These are phyloP conservation scores for Thomomys bottae DNA, from an alignment of 2,113 vertebrate species.

Conservation along the genomic window DNA sequence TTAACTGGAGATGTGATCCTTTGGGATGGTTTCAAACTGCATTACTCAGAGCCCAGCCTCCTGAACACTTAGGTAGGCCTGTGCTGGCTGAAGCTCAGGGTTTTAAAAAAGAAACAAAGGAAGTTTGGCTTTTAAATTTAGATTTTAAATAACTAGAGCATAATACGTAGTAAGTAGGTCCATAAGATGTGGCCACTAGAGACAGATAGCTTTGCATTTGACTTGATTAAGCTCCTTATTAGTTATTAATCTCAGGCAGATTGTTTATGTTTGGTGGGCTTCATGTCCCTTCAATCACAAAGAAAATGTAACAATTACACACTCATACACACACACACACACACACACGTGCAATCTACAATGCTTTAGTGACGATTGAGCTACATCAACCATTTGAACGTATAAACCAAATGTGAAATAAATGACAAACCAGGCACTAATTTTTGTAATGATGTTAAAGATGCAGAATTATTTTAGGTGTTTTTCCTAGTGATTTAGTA, in stretches of 20 bases:
- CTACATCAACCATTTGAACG: background rate
- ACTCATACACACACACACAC: no score
- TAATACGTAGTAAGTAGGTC: background rate
- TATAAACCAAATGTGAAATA: background rate
- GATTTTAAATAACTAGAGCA: background rate
- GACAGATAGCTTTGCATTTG: background rate
- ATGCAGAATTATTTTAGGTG: background rate
- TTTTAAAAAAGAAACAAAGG: background rate
- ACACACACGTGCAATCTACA: no score
- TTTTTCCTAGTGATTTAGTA: background rate
- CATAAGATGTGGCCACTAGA: background rate
- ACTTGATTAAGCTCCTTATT: background rate
- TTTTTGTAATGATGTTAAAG: background rate
- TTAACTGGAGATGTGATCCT: no score
- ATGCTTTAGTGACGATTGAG: background rate
- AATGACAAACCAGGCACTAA: background rate
- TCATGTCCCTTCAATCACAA: no score
- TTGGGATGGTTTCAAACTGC: no score
- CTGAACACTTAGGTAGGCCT: no score
- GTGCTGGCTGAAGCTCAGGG: no score
- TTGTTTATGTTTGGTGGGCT: background rate
- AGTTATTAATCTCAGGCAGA: background rate
- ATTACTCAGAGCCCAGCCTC: no score
- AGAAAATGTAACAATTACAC: no score
- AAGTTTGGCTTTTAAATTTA: slow-evolving; percentile 7